Conservation (phyloP, 2,888 invertebrate genomes). For the Nemotelus pantherinus region DNA sequence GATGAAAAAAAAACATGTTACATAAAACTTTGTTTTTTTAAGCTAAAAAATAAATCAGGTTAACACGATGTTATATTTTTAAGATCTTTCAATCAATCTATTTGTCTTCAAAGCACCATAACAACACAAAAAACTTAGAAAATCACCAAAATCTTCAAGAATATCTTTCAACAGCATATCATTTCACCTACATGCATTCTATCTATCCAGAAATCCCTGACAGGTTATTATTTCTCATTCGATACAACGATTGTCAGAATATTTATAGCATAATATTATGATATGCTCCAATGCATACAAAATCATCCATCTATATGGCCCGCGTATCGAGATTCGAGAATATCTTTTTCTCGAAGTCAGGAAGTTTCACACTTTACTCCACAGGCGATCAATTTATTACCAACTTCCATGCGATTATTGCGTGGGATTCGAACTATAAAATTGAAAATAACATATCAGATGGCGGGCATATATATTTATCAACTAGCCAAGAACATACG, state of each 20-base stretch:
- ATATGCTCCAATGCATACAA: neutral
- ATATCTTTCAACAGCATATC: too few species aligned
- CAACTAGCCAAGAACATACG: neutral
- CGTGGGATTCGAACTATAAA: constrained; percentile 36
- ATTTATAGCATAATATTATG: constrained; percentile 9
- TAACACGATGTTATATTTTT: too few species aligned
- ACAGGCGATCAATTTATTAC: constrained; percentile 39
- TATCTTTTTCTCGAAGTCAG: constrained; percentile 21
- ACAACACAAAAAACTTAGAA: too few species aligned
- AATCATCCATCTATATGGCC: neutral
- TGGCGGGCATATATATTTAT: constrained; percentile 4
- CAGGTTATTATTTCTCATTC: neutral
- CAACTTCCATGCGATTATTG: constrained; percentile 21
- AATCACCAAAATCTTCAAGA: too few species aligned
- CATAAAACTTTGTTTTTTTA: too few species aligned
- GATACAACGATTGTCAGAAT: constrained; percentile 5
- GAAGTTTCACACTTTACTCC: constrained; percentile 37
- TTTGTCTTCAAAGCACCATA: too few species aligned
- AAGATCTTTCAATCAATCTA: too few species aligned
- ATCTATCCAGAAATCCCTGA: too few species aligned
- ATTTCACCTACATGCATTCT: too few species aligned
- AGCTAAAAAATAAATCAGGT: too few species aligned
- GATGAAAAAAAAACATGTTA: too few species aligned
- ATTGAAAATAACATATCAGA: constrained; percentile 33
- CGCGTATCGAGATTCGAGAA: neutral